Evolutionary conservation across 1,140 invertebrate species (phyloP).

Genomic region (Sitophilus oryzae): DNA sequence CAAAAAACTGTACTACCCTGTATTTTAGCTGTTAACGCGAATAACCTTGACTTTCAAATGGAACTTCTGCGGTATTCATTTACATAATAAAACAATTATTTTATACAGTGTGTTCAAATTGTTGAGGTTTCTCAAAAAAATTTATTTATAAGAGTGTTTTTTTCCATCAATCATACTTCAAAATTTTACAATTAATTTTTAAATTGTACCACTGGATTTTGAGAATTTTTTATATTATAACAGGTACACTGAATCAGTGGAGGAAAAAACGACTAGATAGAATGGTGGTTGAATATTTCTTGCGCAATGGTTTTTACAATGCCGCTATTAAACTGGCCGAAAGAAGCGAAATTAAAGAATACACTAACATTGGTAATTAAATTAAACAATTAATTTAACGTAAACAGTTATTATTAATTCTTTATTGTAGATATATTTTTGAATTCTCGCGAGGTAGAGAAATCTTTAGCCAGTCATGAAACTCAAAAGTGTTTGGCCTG

Average conservation of each 20-base stretch:
- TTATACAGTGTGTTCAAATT: too few species aligned
- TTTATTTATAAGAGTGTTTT: too few species aligned
- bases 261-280: conserved; percentile 82
- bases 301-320: conserved; percentile 93
- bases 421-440: conserved; percentile 71
- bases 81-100: too few species aligned
- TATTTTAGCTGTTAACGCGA: too few species aligned
- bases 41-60: too few species aligned
- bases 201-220: too few species aligned
- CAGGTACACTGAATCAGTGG: conserved; percentile 70
- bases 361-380: conserved; percentile 79
- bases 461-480: conserved; percentile 70
- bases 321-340: conserved; percentile 82
- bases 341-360: conserved; percentile 73
- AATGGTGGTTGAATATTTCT: conserved; percentile 93
- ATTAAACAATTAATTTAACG: conserved; percentile 5
- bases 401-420: not conserved
- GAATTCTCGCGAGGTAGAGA: conserved; percentile 82
- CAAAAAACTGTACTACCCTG: too few species aligned
- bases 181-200: too few species aligned
- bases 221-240: too few species aligned
- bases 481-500: conserved; percentile 87
- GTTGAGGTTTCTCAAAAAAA: too few species aligned
- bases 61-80: too few species aligned
- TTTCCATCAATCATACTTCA: too few species aligned